Percentiles rank a stretch among this genome's conserved stretches.
Conservation (phyloP, 2,888 invertebrate species). For the Camponotus fellah region DNA sequence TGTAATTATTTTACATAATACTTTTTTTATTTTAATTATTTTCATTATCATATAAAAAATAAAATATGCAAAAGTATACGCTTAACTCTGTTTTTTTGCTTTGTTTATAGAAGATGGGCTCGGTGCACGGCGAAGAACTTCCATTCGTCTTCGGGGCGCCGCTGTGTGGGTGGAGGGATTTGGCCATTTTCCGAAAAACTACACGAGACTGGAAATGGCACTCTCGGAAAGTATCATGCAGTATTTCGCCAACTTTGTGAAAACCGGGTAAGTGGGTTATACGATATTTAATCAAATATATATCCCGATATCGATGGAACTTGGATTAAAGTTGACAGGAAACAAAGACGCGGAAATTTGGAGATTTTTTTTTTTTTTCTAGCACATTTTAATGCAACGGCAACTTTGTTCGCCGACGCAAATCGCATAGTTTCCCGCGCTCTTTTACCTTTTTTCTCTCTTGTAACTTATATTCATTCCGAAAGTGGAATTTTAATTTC, state of each 20-base stretch:
- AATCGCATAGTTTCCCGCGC: neutral
- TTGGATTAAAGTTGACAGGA: neutral
- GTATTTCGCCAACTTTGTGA: slow-evolving; percentile 95
- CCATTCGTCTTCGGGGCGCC: too few species aligned
- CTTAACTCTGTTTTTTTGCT: too few species aligned
- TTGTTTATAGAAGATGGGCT: too few species aligned
- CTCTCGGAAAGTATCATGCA: slow-evolving; percentile 95
- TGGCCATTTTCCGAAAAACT: too few species aligned
- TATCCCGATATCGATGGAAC: neutral
- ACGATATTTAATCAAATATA: slow-evolving; percentile 8
- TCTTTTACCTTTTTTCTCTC: neutral
- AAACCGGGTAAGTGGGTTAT: slow-evolving; percentile 92
- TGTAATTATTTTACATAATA: too few species aligned
- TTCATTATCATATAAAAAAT: too few species aligned
- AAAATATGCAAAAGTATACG: too few species aligned
- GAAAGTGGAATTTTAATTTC: slow-evolving; percentile 69
- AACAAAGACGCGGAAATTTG: neutral
- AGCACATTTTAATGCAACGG: neutral
- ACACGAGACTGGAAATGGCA: slow-evolving; percentile 94
- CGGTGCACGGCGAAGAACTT: too few species aligned
- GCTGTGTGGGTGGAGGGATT: too few species aligned
- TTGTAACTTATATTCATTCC: slow-evolving; percentile 10
- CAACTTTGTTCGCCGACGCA: neutral
- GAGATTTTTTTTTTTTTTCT: neutral
- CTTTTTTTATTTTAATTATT: too few species aligned